Conservation (phyloP, 2,888 invertebrate genomes). For the Tolmerus cingulatus region DNA sequence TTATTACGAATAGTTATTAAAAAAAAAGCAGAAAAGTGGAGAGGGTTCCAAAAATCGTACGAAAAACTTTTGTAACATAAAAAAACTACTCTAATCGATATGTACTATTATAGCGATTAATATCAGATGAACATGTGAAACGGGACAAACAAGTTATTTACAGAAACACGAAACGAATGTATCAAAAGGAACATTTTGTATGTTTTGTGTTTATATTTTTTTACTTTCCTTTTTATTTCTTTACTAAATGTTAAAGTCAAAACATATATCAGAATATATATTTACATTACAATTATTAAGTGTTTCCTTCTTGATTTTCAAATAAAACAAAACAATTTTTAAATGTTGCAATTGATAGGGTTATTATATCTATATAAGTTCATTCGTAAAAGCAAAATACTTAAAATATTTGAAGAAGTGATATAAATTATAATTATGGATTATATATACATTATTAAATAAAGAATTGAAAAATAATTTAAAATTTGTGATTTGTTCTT, state of each 20-base stretch:
- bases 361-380: constrained; percentile 24
- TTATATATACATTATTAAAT: constrained; percentile 37
- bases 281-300: neutral
- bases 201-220: neutral
- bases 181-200: neutral
- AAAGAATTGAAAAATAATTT: constrained; percentile 23
- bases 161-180: constrained; percentile 15
- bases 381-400: constrained; percentile 29
- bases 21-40: neutral
- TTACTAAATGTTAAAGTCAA: neutral
- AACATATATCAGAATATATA: neutral
- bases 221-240: neutral
- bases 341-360: constrained; percentile 33
- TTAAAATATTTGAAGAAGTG: constrained; percentile 42
- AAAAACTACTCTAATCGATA: neutral
- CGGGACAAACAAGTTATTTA: neutral
- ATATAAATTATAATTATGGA: constrained; percentile 44
- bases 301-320: neutral
- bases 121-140: neutral
- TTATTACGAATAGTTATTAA: constrained; percentile 22
- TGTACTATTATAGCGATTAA: constrained; percentile 15
- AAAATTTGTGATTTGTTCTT: neutral
- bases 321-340: neutral
- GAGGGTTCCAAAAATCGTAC: neutral
- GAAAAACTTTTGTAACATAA: constrained; percentile 6